Evolutionary conservation across 2,113 vertebrate genomes (phyloP), one percentile per base, ranked within the genome.

Genomic region (Hypomesus transpacificus): DNA sequence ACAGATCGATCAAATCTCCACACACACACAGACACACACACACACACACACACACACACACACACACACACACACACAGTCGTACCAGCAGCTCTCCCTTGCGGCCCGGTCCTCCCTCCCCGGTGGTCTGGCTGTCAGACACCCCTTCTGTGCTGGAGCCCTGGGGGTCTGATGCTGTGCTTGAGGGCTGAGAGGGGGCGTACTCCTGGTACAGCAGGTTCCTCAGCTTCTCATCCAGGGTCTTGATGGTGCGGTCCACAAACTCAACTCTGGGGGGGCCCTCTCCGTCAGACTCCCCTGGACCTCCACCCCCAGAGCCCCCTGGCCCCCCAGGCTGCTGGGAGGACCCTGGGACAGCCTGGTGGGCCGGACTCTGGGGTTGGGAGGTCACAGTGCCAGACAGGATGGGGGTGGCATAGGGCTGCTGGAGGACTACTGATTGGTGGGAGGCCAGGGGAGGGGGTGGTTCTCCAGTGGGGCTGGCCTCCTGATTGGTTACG

Each of bases 121-220:
- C 14, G 1, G 76, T 72, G 73, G 69, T 84, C 60, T 84, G 85
- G 68, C 80, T 24, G 0, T 89, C 89, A 24, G 88, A 84, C 26
- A 86, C 73, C 2, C 80, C 88, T 59, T 98, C 96, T 2, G 85
- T 31, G 21, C 92, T 90, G 0, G 91, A 90, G 50, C 86, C 83
- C n/a, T 87, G 90, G 1, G 89, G 86, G 31, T 95, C 95, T 0
- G 92, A 88, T 0, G 92, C 89, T 46, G 90, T 86, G 0, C 90
- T 91, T 0, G 91, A 91, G 0, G 93, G 84, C 16, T 94, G 94
- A 39, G 93, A 89, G 0, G 94, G 94, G 18, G 91, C 79, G 0
- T 96, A 95, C 67, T 99, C 97, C 88, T 98, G 97, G 84, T 99
- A 99, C 3, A 99, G 90, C 46, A 99, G 86, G 65, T 94, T 99